Evolutionary conservation across 1,140 invertebrate species (phyloP), one percentile per base, ranked within the genome.

Genomic region (Trigoniulus corallinus): DNA sequence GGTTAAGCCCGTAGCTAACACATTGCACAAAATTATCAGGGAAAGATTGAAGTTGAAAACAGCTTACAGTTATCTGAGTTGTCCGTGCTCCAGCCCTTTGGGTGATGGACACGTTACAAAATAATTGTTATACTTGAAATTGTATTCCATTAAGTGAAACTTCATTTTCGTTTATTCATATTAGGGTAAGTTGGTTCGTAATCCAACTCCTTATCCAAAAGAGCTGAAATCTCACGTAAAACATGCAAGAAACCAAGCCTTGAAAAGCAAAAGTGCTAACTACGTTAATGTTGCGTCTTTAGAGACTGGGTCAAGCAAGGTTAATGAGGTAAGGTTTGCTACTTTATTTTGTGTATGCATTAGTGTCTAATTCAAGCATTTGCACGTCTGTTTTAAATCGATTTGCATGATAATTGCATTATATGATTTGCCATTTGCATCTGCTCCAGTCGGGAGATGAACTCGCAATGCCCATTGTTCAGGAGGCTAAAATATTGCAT

Each of bases 171-270:
- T 52, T 54, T 23, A 45, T 54, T 13, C 47, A 54, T 42, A 55
- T 53, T 26, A 52, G 59, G 73, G 70, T 50, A 74, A 75, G 58
- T 66, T 91, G 48, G 74, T 81, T 57, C 72, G 88, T 58, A 82
- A 83, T 51, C 87, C 88, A 25, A 93, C 88, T 53, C 89, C 89
- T 25, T 91, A 92, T 66, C 86, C 88, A 43, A 93, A 93, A 73
- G 88, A 93, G 68, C 74, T 93, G 56, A 76, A 81, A 60, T 83
- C 79, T 56, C 76, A 87, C 62, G 82, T 84, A 22, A 82, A 83
- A 64, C 84, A 86, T 69, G 79, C 80, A 25, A 63, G 67, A 25
- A 70, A 72, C 59, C 56, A 66, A 48, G 63, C 64, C 18, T 53
- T 68, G 55, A 64, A 67, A 50, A 60, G 7, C 7, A 34, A 34